phyloP scores from a whole-genome alignment of 1,140 invertebrate species.

The Drosophila melanogaster region Release_6_plus_ISO1_MT NT_033779.5:9606001-9606500 shows the following conservation, averaged over 20 bases:
- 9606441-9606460: neutral
- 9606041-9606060: conserved; percentile 61
- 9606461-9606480: neutral
- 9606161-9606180: conserved; percentile 70
- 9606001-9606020: conserved; percentile 71
- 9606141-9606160: conserved; percentile 35
- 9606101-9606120: conserved; percentile 13
- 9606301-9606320: conserved; percentile 71
- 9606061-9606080: conserved; percentile 21
- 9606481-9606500: neutral
- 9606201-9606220: conserved; percentile 68
- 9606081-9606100: conserved; percentile 69
- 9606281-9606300: conserved; percentile 83
- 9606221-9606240: conserved; percentile 15
- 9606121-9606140: conserved; percentile 14
- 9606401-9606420: conserved; percentile 7
- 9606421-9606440: conserved; percentile 33
- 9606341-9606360: conserved; percentile 51
- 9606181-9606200: conserved; percentile 75
- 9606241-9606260: conserved; percentile 67
- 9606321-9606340: conserved; percentile 75
- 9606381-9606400: conserved; percentile 40
- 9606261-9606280: conserved; percentile 72
- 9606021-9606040: conserved; percentile 27
- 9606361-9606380: conserved; percentile 42